Base-by-base conservation (phyloP, 2,888 invertebrate species). In the Drosophila acutilabella region DNA sequence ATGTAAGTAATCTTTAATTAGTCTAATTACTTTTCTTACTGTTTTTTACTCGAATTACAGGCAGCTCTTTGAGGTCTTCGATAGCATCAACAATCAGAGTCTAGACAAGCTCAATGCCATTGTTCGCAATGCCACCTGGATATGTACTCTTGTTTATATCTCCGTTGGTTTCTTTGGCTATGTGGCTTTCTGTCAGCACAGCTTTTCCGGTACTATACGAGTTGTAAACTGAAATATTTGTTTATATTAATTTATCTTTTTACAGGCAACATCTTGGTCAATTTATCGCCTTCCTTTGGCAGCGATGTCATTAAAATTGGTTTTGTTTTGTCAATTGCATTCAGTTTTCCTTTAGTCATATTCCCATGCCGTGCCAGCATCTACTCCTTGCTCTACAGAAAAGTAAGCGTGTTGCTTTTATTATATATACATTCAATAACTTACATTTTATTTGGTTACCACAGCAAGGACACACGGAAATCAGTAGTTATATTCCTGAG, bases 301-400 rank as follows among this genome's bases (percentile, higher is more conserved):
- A 97, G 96, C 81, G 97, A 98, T 92, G 94, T 96, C 64, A 97
- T 99, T 88, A 98, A 98, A 94, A 94, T 98, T 74, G 98, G 98
- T 26, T 99, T 99, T 93, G 96, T 99, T 8, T 93, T 98, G 84
- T 98, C 98, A 0, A 95, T 99, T 33, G 98, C 98, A 14, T 97
- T 98, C 91, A 98, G 98, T 90, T 99, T 99, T 93, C 99, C 99
- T 1, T 94, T 99, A 74, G 97, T 98, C 81, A 97, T 99, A 91
- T 99, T 99, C 92, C 99, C 99, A 0, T 98, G 98, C 90, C 93
- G 99, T 66, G 97, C 97, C 11, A 98, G 98, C 90, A 93, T 99
- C 23, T 97, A 98, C 93, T 99, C 98, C 0, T 94, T 99, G 64
- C 93, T 98, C 6, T 98, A 96, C 90, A 95, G 95, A 89, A 95